phyloP scores from a whole-genome alignment of 2,888 invertebrate genomes.

The Doris montereyensis region DNA sequence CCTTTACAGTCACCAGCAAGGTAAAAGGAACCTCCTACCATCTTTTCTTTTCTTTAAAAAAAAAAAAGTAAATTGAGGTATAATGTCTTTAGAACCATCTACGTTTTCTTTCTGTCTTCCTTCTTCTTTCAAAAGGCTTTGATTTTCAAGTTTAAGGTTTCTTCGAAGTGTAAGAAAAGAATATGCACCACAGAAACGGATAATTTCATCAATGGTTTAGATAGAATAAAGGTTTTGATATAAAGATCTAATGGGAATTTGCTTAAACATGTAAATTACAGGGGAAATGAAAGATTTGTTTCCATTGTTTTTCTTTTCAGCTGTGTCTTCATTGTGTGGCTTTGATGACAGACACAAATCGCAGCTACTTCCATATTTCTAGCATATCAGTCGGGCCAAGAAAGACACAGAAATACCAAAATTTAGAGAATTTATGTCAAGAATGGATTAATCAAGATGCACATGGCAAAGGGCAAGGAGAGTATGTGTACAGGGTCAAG shows the following conservation, averaged over 20 bases:
- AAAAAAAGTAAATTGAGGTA: not conserved
- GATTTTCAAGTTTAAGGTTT: too few species aligned
- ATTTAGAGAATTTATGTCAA: constrained; percentile 70
- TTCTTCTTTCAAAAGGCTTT: too few species aligned
- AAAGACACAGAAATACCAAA: constrained; percentile 68
- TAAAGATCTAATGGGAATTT: too few species aligned
- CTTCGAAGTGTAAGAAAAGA: too few species aligned
- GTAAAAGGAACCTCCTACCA: too few species aligned
- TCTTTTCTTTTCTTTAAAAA: too few species aligned
- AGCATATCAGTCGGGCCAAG: constrained; percentile 73
- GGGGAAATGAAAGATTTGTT: not conserved
- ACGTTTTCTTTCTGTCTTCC: too few species aligned
- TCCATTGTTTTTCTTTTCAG: constrained; percentile 56
- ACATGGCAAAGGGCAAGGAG: constrained; percentile 53
- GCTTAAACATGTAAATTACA: too few species aligned
- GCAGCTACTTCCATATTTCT: constrained; percentile 80
- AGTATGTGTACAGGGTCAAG: constrained; percentile 71
- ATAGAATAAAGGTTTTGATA: too few species aligned
- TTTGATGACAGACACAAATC: constrained; percentile 81
- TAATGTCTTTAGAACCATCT: too few species aligned
- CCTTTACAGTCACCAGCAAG: constrained; percentile 69
- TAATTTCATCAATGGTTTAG: too few species aligned
- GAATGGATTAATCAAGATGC: constrained; percentile 74
- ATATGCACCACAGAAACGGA: too few species aligned
- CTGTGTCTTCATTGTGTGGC: constrained; percentile 78